A percentile compares a stretch with the other conserved stretches of the same genome.
These are phyloP conservation scores for Clanis bilineata DNA, from an alignment of 2,888 invertebrate genomes.

Conservation along the genomic window DNA sequence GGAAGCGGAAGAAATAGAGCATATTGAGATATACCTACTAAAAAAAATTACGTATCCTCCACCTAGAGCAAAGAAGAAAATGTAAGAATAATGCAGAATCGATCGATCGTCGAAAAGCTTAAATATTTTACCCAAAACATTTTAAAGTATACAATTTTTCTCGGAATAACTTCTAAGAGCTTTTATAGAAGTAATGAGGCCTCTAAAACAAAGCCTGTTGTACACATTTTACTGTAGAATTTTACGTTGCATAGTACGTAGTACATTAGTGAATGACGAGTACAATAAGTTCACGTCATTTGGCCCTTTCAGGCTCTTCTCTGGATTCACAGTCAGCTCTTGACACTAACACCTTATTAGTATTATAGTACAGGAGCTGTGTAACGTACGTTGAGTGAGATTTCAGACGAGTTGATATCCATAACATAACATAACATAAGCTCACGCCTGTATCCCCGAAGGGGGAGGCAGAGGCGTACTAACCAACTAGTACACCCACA, in stretches of 20 bases:
- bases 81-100: neutral
- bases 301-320: conserved; percentile 7
- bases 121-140: too few relatives aligned
- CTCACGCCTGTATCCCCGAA: too few relatives aligned
- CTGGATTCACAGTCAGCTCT: conserved; percentile 2
- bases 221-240: neutral
- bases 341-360: conserved; percentile 10
- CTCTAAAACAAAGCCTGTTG: neutral
- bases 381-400: too few relatives aligned
- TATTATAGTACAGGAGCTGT: conserved; percentile 2
- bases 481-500: too few relatives aligned
- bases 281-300: neutral
- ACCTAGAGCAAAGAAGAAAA: neutral
- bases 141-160: too few relatives aligned
- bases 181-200: neutral
- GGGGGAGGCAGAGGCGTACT: too few relatives aligned
- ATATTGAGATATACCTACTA: too few relatives aligned
- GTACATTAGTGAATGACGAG: conserved; percentile 5
- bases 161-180: neutral
- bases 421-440: too few relatives aligned
- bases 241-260: neutral
- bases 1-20: too few relatives aligned
- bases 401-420: too few relatives aligned
- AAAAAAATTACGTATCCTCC: too few relatives aligned
- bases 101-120: too few relatives aligned